Conservation (phyloP, 1,140 invertebrate species). For the Himalopsyche phryganea region DNA sequence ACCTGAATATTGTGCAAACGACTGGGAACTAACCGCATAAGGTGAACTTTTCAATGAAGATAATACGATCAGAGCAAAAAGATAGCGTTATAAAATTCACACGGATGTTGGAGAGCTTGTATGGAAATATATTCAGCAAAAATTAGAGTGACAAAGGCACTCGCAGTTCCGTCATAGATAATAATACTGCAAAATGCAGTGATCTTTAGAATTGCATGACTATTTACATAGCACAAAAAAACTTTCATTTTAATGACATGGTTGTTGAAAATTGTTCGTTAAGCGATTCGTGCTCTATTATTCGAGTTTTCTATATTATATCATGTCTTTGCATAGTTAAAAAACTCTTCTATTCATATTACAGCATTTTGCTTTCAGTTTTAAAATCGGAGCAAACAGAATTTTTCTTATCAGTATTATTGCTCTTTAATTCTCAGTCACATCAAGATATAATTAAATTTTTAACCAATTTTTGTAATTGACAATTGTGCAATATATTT, state of each 20-base stretch:
- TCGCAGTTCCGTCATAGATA: slow-evolving; percentile 11
- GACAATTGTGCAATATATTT: too few relatives aligned
- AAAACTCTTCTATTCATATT: too few relatives aligned
- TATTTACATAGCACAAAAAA: not conserved
- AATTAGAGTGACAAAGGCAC: slow-evolving; percentile 14
- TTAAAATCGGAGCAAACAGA: too few relatives aligned
- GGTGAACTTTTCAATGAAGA: slow-evolving; percentile 7
- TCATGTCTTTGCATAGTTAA: too few relatives aligned
- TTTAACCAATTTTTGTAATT: too few relatives aligned
- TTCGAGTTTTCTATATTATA: too few relatives aligned
- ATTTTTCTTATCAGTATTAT: too few relatives aligned
- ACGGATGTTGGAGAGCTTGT: slow-evolving; percentile 17
- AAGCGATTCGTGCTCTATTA: too few relatives aligned
- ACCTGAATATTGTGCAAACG: slow-evolving; percentile 14
- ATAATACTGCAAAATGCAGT: not conserved
- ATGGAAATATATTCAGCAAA: slow-evolving; percentile 7
- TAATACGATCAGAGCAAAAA: slow-evolving; percentile 24
- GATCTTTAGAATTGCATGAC: not conserved
- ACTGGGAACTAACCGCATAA: slow-evolving; percentile 10
- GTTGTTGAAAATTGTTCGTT: too few relatives aligned
- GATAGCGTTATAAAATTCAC: slow-evolving; percentile 20
- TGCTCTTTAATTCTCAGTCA: too few relatives aligned
- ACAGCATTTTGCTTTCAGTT: too few relatives aligned
- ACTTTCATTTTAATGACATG: not conserved
- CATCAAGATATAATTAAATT: too few relatives aligned